Base-by-base conservation (phyloP, 2,113 vertebrate genomes). In the Prionailurus viverrinus region DNA sequence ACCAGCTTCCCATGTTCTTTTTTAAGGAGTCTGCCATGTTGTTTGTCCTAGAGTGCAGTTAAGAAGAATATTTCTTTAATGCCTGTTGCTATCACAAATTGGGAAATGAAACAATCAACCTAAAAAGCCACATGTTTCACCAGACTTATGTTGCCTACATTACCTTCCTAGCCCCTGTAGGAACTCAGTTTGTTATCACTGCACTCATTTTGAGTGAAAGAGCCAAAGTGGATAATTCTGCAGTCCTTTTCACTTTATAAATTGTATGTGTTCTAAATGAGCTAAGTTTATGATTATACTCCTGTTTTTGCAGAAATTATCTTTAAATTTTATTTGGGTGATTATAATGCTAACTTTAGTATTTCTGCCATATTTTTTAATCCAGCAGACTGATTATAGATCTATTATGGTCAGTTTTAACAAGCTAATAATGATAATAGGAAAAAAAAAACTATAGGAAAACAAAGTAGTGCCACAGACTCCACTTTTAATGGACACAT, bases 11-110 rank as follows among this genome's bases (percentile, higher is more conserved):
- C 48, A 45, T 69, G 19, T 10, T 73, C 23, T 84, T 66, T 69
- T 68, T 73, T 41, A 53, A 51, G 68, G 27, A 66, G 36, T 79
- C 61, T 31, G 21, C 25, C 19, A 29, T 89, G 63, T n/a, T 82
- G 45, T 85, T 92, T 71, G 3, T 66, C 33, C 31, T 36, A 41
- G 36, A 82, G 45, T 94, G 1, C 10, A 73, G n/a, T 87, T 84
- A 85, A 83, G 36, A 68, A 80, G 36, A 74, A 58, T 61, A 84
- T 97, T 94, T 91, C 36, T 76, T 95, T 55, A 94, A 65, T 4
- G 53, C 14, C 6, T 58, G 6, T 92, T 92, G 83, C 12, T 74
- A 31, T 29, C 5, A 94, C 88, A 94, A 58, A 29, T n/a, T 85
- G 71, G 48, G 7, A 94, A 83, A 66, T 85, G 31, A 78, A 85